Evolutionary conservation across 2,113 vertebrate genomes (phyloP).

Genomic region (Donacobius atricapilla): DNA sequence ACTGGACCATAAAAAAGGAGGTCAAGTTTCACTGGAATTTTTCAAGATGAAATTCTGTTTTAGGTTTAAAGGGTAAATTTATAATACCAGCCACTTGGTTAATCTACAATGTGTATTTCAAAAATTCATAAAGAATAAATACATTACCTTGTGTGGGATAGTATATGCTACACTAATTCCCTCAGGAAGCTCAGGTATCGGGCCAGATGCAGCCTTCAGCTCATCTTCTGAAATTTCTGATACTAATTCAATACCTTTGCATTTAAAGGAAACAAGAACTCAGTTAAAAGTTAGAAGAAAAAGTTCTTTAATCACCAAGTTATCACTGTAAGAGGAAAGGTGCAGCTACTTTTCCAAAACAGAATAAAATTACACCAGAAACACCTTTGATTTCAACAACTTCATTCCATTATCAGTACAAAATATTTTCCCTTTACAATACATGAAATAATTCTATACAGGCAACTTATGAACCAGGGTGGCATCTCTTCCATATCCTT

Average conservation of each 20-base stretch:
- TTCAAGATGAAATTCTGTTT: background rate
- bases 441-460: background rate
- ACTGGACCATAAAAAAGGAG: too few relatives aligned
- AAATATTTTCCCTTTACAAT: background rate
- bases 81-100: too few relatives aligned
- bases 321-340: background rate
- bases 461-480: background rate
- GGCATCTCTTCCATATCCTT: background rate
- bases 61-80: background rate
- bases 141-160: slow-evolving; percentile 83
- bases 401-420: background rate
- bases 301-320: background rate
- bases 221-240: slow-evolving; percentile 89
- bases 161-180: slow-evolving; percentile 95
- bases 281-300: background rate
- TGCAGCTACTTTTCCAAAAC: background rate
- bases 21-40: background rate
- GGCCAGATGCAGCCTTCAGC: slow-evolving; percentile 82
- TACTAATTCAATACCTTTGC: slow-evolving; percentile 89
- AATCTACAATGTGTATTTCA: background rate
- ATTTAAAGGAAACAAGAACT: background rate
- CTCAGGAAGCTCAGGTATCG: slow-evolving; percentile 84
- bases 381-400: background rate
- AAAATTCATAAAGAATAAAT: background rate
- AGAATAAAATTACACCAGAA: background rate